Conservation (phyloP, 2,113 vertebrate species). For the Ploceus nigricollis region DNA sequence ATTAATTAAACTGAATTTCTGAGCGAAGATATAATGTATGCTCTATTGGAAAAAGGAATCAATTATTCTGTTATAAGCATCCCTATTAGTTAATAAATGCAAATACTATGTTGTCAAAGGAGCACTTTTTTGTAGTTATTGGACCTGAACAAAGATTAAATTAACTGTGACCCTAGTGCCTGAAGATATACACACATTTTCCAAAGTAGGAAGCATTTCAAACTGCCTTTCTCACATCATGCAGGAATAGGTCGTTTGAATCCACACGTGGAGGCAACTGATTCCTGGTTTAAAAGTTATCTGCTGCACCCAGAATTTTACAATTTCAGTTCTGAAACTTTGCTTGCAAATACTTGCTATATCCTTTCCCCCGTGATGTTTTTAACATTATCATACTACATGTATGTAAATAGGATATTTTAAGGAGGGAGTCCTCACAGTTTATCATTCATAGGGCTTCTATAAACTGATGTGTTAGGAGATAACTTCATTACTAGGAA, state of each 20-base stretch:
- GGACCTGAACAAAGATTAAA: background rate
- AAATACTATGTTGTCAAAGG: background rate
- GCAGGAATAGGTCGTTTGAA: background rate
- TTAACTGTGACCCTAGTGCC: background rate
- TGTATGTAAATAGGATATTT: background rate
- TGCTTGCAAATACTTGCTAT: background rate
- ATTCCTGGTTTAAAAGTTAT: background rate
- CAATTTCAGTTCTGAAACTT: background rate
- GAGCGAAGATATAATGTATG: background rate
- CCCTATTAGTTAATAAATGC: background rate
- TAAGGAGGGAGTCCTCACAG: background rate
- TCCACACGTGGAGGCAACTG: background rate
- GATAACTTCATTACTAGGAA: background rate
- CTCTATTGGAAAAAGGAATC: background rate
- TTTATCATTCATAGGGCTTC: background rate
- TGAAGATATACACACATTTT: background rate
- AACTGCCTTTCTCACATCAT: background rate
- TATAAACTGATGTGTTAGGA: background rate
- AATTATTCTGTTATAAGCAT: background rate
- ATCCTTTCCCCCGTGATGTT: rapidly evolving
- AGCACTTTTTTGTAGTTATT: background rate
- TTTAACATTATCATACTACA: background rate
- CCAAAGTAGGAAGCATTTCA: background rate
- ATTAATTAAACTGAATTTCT: background rate
- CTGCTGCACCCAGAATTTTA: background rate